A percentile compares a stretch with the other conserved stretches of the same genome.
Evolutionary conservation across 2,113 vertebrate species (phyloP).

Genomic region (Pachypanchax playfairii): DNA sequence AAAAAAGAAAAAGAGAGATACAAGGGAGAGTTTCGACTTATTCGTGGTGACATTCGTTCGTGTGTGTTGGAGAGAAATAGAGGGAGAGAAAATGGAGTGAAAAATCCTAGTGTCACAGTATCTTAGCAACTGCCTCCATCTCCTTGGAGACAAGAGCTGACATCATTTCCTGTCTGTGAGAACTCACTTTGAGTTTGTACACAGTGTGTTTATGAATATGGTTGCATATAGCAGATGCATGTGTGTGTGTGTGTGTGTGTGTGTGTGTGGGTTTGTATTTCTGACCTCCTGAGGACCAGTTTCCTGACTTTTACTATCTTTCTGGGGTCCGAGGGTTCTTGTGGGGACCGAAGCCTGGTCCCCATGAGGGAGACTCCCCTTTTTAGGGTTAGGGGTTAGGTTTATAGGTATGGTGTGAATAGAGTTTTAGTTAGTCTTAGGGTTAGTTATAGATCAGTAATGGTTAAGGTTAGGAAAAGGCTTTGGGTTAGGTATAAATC

Average conservation of each 20-base stretch:
- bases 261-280: slow-evolving; percentile 30
- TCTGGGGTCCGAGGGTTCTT: too few species aligned
- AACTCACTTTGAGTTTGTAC: slow-evolving; percentile 77
- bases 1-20: slow-evolving; percentile 60
- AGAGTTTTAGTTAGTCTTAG: too few species aligned
- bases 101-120: slow-evolving; percentile 83
- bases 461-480: too few species aligned
- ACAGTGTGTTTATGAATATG: slow-evolving; percentile 61
- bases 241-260: slow-evolving; percentile 34
- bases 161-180: slow-evolving; percentile 83
- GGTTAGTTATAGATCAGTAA: too few species aligned
- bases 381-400: too few species aligned
- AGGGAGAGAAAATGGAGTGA: slow-evolving; percentile 72
- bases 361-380: too few species aligned
- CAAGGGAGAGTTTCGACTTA: slow-evolving; percentile 68
- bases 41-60: slow-evolving; percentile 66
- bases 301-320: too few species aligned
- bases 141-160: slow-evolving; percentile 83
- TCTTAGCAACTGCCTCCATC: slow-evolving; percentile 85
- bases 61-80: slow-evolving; percentile 42
- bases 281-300: too few species aligned
- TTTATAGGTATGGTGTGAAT: too few species aligned
- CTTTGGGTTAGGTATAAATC: too few species aligned
- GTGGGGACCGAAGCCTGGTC: too few species aligned
- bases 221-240: slow-evolving; percentile 27